Evolutionary conservation across 2,797 vertebrate genomes (phyloP).

Genomic region (Etheostoma perlongum): DNA sequence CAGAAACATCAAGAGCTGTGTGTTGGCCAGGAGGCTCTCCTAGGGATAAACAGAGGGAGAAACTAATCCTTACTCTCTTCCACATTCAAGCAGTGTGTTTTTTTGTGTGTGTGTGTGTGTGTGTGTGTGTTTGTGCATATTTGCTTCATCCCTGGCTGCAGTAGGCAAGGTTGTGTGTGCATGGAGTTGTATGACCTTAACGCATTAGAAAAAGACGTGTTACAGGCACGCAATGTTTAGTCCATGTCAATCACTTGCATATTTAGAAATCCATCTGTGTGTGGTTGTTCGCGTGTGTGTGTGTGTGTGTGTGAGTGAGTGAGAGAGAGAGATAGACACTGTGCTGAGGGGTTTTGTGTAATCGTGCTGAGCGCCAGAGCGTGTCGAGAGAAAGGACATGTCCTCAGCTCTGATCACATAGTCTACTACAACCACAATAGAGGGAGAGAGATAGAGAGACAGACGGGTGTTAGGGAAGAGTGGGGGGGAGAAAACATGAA

Average conservation of each 20-base stretch:
- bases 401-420: slow-evolving; percentile 81
- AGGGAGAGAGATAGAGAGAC: slow-evolving; percentile 50
- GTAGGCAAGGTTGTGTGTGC: slow-evolving; percentile 46
- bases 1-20: slow-evolving; percentile 77
- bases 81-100: slow-evolving; percentile 58
- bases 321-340: slow-evolving; percentile 47
- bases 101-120: slow-evolving; percentile 33
- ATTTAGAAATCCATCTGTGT: slow-evolving; percentile 53
- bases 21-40: slow-evolving; percentile 75
- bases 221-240: slow-evolving; percentile 53
- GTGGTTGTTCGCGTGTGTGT: slow-evolving; percentile 36
- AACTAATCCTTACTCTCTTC: slow-evolving; percentile 73
- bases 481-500: slow-evolving; percentile 54
- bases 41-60: slow-evolving; percentile 75
- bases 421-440: slow-evolving; percentile 72
- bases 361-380: slow-evolving; percentile 79
- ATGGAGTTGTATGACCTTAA: slow-evolving; percentile 61
- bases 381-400: slow-evolving; percentile 81
- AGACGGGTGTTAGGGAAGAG: slow-evolving; percentile 58
- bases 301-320: slow-evolving; percentile 23
- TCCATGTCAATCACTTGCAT: slow-evolving; percentile 67
- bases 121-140: slow-evolving; percentile 23
- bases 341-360: slow-evolving; percentile 80
- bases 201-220: slow-evolving; percentile 52
- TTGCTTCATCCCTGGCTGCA: slow-evolving; percentile 32